A percentile compares a stretch with the other conserved stretches of the same genome.
phyloP scores from a whole-genome alignment of 2,888 invertebrate species.

The Zele albiditarsus region DNA sequence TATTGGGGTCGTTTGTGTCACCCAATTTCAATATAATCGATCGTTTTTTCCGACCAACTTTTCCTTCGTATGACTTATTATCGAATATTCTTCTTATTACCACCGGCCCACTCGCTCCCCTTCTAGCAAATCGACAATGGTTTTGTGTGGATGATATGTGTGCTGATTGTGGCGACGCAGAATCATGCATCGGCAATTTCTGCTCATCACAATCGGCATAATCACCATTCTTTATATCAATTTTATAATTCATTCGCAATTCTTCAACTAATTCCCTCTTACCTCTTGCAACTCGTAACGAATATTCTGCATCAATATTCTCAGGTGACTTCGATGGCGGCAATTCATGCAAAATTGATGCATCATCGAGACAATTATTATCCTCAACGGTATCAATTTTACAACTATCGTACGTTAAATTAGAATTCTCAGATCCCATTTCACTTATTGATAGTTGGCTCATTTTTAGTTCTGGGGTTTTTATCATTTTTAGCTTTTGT shows the following conservation, averaged over 20 bases:
- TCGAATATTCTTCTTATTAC: constrained; percentile 36
- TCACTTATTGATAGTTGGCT: not conserved
- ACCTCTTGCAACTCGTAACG: not conserved
- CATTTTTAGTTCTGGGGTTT: not conserved
- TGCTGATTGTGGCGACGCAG: constrained; percentile 22
- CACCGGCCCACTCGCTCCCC: constrained; percentile 22
- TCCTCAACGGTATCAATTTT: not conserved
- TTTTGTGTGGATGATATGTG: constrained; percentile 32
- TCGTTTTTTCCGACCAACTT: constrained; percentile 27
- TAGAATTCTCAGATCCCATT: not conserved
- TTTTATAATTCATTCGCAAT: not conserved
- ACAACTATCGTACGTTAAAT: constrained; percentile 16
- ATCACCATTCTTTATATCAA: not conserved
- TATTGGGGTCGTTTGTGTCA: not conserved
- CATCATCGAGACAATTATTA: not conserved
- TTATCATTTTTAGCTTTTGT: constrained; percentile 40
- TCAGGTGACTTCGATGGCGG: not conserved
- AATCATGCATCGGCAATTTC: not conserved
- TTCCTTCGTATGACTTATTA: constrained; percentile 25
- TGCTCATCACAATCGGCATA: not conserved
- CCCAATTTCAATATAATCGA: constrained; percentile 36
- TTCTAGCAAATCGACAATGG: not conserved
- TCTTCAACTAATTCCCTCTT: not conserved
- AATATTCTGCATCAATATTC: not conserved
- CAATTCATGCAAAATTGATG: not conserved